A percentile compares a stretch with the other conserved stretches of the same genome.
Evolutionary conservation across 2,113 vertebrate species (phyloP).

Genomic region (Caloenas nicobarica): DNA sequence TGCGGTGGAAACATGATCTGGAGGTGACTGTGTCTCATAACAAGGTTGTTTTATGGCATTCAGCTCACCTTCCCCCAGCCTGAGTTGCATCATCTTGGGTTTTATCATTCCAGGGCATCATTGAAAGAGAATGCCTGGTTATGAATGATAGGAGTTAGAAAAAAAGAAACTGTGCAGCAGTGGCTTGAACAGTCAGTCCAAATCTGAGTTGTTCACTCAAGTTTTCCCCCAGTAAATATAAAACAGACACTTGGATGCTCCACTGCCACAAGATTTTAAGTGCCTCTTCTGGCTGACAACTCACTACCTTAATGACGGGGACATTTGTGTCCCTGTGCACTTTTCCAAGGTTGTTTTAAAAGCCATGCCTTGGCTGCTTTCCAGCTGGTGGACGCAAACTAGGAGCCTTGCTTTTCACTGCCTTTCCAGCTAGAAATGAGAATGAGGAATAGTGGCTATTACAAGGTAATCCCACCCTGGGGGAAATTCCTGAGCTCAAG

Average conservation of each 20-base stretch:
- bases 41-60: neutral
- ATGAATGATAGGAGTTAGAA: neutral
- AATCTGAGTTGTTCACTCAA: neutral
- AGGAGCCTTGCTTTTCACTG: neutral
- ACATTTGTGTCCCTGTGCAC: neutral
- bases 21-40: neutral
- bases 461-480: neutral
- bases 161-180: neutral
- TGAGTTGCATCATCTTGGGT: neutral
- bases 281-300: neutral
- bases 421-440: neutral
- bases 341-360: neutral
- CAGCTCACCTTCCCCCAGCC: neutral
- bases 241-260: neutral
- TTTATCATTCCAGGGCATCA: neutral
- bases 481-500: neutral
- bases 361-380: neutral
- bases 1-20: fast-evolving
- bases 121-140: neutral
- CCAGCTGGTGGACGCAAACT: neutral
- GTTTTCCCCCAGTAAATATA: neutral
- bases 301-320: neutral
- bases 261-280: neutral
- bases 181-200: neutral
- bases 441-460: neutral